Evolutionary conservation across 2,888 invertebrate species (phyloP), one percentile per base, ranked within the genome.

Genomic region (Brassicogethes aeneus): DNA sequence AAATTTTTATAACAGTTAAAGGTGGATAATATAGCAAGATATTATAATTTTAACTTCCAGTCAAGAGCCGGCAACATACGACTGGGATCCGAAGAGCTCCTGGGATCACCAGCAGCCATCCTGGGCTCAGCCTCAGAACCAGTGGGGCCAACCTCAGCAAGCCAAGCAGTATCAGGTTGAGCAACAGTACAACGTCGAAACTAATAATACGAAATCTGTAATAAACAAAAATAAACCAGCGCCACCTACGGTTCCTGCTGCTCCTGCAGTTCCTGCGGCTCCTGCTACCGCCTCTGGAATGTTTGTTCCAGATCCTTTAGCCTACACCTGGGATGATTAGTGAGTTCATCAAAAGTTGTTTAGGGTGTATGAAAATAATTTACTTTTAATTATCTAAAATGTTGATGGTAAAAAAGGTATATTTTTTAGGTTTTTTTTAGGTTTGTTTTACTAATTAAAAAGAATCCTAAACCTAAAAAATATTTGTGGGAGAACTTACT

Each of bases 21-120:
- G 5, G 23, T 23, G 23, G 10, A 7, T 23, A 10, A 23, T 7
- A 23, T 23, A 7, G 23, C n/a, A n/a, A n/a, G n/a, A n/a, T n/a
- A n/a, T n/a, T n/a, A n/a, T n/a, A n/a, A n/a, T n/a, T n/a, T n/a
- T n/a, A n/a, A n/a, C n/a, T n/a, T n/a, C n/a, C 37, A 61, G 61
- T 36, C 61, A 65, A 56, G 55, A 58, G 33, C 60, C 63, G 37
- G 51, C 60, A 3, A 59, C 62, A 14, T 57, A 60, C 46, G 60
- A 57, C 38, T 67, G 65, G 62, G 64, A 68, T 42, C 64, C 64
- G 1, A 64, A 60, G 42, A 52, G 55, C 12, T 41, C 56, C 8
- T 70, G 70, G 72, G 56, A 68, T 52, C 61, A 63, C 36, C 23
- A 23, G 10, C 53, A 56, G 44, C 60, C 68, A 49, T 63, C 70